Base-by-base conservation (phyloP, 92 coral and sea anemone genomes). In the Chrysogorgia sp. region DNA sequence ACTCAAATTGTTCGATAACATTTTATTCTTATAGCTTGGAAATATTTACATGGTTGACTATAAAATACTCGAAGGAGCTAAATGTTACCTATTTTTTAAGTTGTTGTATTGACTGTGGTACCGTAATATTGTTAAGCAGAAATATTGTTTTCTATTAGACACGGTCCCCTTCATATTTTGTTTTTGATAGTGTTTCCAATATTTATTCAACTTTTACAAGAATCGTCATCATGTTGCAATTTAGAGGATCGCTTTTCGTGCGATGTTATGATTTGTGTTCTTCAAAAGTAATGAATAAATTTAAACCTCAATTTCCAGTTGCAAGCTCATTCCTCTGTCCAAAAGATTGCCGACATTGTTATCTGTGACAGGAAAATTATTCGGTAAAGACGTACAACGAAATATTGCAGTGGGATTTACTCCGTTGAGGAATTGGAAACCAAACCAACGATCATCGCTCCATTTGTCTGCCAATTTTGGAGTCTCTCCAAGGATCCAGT, bases 361-460 rank as follows among this genome's bases (percentile, higher is more conserved):
- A 21, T 87, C 84, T 1, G 87, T 83, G 25, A 87, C 90, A 7
- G 91, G 89, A 55, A 90, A 84, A 10, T 76, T 76, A 33, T 35
- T 76, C 4, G 96, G 96, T 33, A 87, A 68, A 34, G 80, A 69
- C 35, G 63, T 47, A 53, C 96, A 90, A 50, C 91, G 61, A 28
- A 77, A 58, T n/a, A 90, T 60, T 75, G 70, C 35, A 84, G 81
- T 76, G 25, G 96, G 96, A 74, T 90, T 90, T 41, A 65, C 75
- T 25, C 92, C 91, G 75, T 90, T 90, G 61, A 90, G 74, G 56
- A 63, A 90, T 80, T 79, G 91, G 85, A 72, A 77, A 43, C 96
- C 96, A 75, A 77, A 90, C 29, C 83, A 84, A 29, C 72, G 82
- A 48, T 90, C 96, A 13, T 88, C 89, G 49, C 57, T 71, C 96